Evolutionary conservation across 2,113 vertebrate genomes (phyloP).

Genomic region (Monopterus albus): DNA sequence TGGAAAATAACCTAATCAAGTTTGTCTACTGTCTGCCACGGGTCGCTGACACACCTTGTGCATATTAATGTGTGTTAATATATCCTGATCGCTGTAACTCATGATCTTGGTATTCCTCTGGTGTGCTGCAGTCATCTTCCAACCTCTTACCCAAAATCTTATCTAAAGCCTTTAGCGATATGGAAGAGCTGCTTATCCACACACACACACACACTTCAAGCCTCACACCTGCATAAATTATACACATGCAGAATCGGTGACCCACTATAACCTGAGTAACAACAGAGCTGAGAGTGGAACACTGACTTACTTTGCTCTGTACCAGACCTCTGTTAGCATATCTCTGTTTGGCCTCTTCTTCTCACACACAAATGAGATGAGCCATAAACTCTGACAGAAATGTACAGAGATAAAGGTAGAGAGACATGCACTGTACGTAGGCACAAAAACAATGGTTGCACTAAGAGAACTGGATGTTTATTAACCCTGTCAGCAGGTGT

Average conservation of each 20-base stretch:
- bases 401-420: constrained; percentile 2
- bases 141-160: constrained; percentile 31
- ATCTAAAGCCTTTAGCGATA: constrained; percentile 50
- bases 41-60: no score
- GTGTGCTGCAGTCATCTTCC: no score
- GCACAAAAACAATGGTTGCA: not conserved
- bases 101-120: constrained; percentile 5
- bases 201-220: constrained; percentile 18
- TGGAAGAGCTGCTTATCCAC: constrained; percentile 60
- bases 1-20: no score
- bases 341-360: constrained; percentile 23
- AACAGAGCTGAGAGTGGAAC: constrained; percentile 64
- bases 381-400: constrained; percentile 8
- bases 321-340: constrained; percentile 24
- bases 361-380: not conserved
- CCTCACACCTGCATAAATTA: constrained; percentile 18
- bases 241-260: constrained; percentile 32
- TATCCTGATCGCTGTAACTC: not conserved
- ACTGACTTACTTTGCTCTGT: constrained; percentile 49
- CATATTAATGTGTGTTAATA: constrained; percentile 1
- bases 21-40: no score
- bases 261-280: constrained; percentile 65
- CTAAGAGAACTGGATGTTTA: not conserved
- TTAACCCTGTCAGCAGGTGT: not conserved
- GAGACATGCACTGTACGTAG: not conserved